phyloP scores from a whole-genome alignment of 2,797 vertebrate genomes.

The Megalops cyprinoides region DNA sequence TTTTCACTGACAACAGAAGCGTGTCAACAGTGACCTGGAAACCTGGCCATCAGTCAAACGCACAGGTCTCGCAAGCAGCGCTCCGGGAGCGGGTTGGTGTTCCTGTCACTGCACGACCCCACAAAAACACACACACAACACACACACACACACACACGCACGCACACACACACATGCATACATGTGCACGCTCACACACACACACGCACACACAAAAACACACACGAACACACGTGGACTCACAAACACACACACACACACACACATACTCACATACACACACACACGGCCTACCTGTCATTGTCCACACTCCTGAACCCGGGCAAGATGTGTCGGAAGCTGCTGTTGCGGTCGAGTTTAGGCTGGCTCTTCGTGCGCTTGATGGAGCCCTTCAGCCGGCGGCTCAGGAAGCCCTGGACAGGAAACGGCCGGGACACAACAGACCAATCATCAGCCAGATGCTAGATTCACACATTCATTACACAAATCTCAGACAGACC shows the following conservation, averaged over 20 bases:
- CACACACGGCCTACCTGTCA: slow-evolving; percentile 84
- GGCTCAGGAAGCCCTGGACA: slow-evolving; percentile 92
- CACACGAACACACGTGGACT: neutral
- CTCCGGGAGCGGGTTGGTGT: neutral
- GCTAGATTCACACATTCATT: slow-evolving; percentile 27
- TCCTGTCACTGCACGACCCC: neutral
- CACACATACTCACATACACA: neutral
- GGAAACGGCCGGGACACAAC: slow-evolving; percentile 27
- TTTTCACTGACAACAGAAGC: slow-evolving; percentile 56
- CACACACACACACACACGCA: slow-evolving; percentile 15
- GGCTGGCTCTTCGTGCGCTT: slow-evolving; percentile 99
- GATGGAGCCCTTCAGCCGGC: slow-evolving; percentile 96
- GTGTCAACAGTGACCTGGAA: slow-evolving; percentile 62
- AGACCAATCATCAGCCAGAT: slow-evolving; percentile 9
- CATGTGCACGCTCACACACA: neutral
- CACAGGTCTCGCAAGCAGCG: slow-evolving; percentile 22
- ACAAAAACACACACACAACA: slow-evolving; percentile 18
- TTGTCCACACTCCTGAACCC: slow-evolving; percentile 92
- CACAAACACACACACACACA: neutral
- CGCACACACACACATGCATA: slow-evolving; percentile 14
- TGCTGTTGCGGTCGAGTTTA: slow-evolving; percentile 97
- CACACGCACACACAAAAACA: neutral
- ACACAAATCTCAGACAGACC: slow-evolving; percentile 29
- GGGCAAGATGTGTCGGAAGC: slow-evolving; percentile 96
- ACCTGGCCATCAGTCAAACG: slow-evolving; percentile 48